Evolutionary conservation across 2,113 vertebrate genomes (phyloP).

Genomic region (Anhinga anhinga): DNA sequence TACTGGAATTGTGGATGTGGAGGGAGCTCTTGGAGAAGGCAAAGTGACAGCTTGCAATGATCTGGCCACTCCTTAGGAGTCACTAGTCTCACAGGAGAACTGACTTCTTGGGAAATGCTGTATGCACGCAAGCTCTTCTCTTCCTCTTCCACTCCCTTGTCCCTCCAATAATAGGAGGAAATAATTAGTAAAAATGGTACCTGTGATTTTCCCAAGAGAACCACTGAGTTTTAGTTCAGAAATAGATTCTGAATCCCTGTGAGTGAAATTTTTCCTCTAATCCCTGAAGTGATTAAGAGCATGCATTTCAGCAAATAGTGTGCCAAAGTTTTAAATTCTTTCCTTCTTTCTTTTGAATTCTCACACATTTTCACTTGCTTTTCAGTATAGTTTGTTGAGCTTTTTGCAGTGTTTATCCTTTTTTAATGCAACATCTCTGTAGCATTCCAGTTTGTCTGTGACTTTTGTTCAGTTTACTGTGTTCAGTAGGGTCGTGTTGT

Average conservation of each 20-base stretch:
- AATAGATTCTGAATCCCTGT: not conserved
- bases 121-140: not conserved
- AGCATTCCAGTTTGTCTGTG: not conserved
- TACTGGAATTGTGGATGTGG: not conserved
- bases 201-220: not conserved
- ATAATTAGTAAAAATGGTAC: not conserved
- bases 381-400: not conserved
- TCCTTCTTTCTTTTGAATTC: not conserved
- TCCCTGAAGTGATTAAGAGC: not conserved
- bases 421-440: not conserved
- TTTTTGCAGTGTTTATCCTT: not conserved
- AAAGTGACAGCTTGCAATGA: not conserved
- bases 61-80: not conserved
- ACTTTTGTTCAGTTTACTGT: not conserved
- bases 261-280: not conserved
- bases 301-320: not conserved
- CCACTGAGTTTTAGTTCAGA: not conserved
- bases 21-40: not conserved
- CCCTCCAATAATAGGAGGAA: not conserved
- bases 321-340: not conserved
- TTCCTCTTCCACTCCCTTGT: not conserved
- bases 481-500: not conserved
- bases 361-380: not conserved
- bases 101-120: not conserved
- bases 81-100: not conserved